Base-by-base conservation (phyloP, 1,140 invertebrate species). In the Drosophila nikananu region DNA sequence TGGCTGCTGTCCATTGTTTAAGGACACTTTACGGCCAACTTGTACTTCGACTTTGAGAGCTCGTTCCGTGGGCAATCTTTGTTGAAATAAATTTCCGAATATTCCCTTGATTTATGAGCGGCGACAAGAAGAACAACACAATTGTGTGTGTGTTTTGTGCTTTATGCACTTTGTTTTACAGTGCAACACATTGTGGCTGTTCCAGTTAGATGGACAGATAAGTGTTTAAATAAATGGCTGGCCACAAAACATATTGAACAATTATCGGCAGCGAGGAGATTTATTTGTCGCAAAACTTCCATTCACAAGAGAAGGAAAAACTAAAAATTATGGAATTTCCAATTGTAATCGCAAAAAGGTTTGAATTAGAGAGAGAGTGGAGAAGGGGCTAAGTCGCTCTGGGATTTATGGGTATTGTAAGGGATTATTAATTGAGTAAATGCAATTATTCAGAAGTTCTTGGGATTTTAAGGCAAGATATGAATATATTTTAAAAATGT, bases 51-150 rank as follows among this genome's bases (percentile, higher is more conserved):
- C 82, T 62, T 83, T 54, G 54, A 67, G 54, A 67, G 59, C 60
- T 72, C 46, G 46, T 58, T 21, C 32, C 32, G 49, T 27, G 65
- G 44, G 64, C 81, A 89, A 89, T 89, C 86, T 81, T 90, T 82
- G 86, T 80, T 79, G 81, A 90, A 81, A 89, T 89, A 89, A 89
- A 89, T 89, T 90, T 77, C 49, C 55, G 58, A 90, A 84, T 73
- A 80, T 86, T 84, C 65, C 48, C 42, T 60, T 89, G 86, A 89
- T 89, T 89, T 89, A 89, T 79, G 81, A 60, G 52, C 75, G 54
- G 66, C 59, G 52, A 61, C 75, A 79, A 77, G 57, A 37, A 71
- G 49, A 30, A 42, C 64, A 71, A 67, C 67, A 67, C 62, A 52
- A 35, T 66, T 70, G 48, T 37, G 61, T 51, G 25, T 23, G 66